Evolutionary conservation across 2,797 vertebrate species (phyloP).

Genomic region (Pyrrhura leucotis): DNA sequence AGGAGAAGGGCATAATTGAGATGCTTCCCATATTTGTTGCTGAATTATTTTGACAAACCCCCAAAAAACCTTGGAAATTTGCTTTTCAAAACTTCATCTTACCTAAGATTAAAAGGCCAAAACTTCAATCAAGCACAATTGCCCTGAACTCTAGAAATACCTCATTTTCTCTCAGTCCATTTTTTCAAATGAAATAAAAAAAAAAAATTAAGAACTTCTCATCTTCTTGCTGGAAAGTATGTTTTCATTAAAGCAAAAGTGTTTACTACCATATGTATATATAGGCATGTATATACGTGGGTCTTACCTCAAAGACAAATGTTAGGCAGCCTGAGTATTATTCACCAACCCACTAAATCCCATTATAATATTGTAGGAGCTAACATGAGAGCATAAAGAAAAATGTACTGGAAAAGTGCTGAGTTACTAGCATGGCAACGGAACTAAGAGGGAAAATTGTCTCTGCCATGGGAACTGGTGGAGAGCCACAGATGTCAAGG

Average conservation of each 20-base stretch:
- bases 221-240: not conserved
- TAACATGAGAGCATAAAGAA: not conserved
- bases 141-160: not conserved
- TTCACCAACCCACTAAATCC: not conserved
- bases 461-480: not conserved
- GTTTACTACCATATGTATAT: not conserved
- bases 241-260: not conserved
- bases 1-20: not conserved
- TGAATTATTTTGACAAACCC: not conserved
- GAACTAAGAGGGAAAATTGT: not conserved
- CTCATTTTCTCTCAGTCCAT: not conserved
- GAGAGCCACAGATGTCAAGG: not conserved
- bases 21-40: not conserved
- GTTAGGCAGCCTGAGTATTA: not conserved
- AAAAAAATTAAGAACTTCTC: fast-evolving
- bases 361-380: not conserved
- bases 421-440: not conserved
- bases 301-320: not conserved
- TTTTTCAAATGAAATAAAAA: not conserved
- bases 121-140: not conserved
- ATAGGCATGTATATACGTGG: not conserved
- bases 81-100: not conserved
- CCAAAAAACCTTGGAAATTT: not conserved
- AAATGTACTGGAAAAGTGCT: not conserved
- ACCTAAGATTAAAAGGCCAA: not conserved